Evolutionary conservation across 1,140 invertebrate genomes (phyloP), one percentile per base, ranked within the genome.

Genomic region (Calephelis nemesis): DNA sequence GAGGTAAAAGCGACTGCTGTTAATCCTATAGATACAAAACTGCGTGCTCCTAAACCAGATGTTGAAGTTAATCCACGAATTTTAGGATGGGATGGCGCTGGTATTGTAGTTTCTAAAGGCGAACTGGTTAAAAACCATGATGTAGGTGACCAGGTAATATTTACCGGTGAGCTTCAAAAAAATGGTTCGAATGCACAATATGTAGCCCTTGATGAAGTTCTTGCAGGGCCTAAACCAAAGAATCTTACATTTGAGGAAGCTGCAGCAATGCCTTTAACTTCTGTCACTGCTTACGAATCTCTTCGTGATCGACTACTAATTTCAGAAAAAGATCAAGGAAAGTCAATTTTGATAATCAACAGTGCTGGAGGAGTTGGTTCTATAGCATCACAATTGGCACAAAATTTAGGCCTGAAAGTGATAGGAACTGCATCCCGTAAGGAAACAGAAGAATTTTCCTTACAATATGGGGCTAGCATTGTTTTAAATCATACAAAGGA

Each of bases 21-120:
- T 6, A 91, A 91, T 67, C 87, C 88, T 40, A 88, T 91, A 48
- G 88, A 91, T 54, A 84, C 88, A 2, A 91, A 89, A 65, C 63
- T 72, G 62, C 74, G 88, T 9, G 82, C 87, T 7, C 86, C 86
- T 6, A 87, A 87, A 70, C 78, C 82, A 6, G 69, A 67, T 54
- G 62, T 85, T 11, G 83, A 88, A 75, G 67, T 68, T 5, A 40
- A 58, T 13, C 82, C 86, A n/a, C 74, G 84, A 30, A 87, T 91
- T 49, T 73, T 91, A 9, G 88, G 88, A 39, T 89, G 78, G 75
- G 88, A 91, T 62, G 88, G 88, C 30, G 72, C 87, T 7, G 88
- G 88, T 50, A 70, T 84, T 47, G 70, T 91, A 3, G 81, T 81
- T n/a, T 74, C 71, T 45, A 87, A 82, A 77, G 88, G 87, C 63